Percentiles rank a stretch among this genome's conserved stretches.
These are phyloP conservation scores for Eidolon dupreanum DNA, from an alignment of 2,797 vertebrate genomes.

Conservation along the genomic window DNA sequence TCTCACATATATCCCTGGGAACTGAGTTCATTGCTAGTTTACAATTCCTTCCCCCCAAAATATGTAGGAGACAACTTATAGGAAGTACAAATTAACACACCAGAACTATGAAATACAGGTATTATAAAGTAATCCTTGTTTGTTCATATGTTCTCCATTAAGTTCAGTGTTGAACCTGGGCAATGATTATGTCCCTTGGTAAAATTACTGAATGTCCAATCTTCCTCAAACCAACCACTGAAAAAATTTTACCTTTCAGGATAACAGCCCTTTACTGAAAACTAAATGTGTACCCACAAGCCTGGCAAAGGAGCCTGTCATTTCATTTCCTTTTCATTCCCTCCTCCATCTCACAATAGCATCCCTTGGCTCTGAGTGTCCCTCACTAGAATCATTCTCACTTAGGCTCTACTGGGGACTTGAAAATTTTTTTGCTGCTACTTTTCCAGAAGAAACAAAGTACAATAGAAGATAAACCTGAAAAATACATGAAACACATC, in stretches of 20 bases:
- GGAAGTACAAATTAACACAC: neutral
- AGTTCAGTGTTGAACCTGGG: neutral
- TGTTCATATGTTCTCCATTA: neutral
- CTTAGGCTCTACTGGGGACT: neutral
- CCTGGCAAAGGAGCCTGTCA: neutral
- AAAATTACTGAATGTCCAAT: neutral
- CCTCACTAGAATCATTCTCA: neutral
- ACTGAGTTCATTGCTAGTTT: neutral
- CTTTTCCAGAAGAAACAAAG: neutral
- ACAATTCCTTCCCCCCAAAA: neutral
- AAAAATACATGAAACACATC: neutral
- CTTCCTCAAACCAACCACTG: neutral
- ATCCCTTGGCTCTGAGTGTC: neutral
- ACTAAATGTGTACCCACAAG: neutral
- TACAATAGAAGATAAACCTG: neutral
- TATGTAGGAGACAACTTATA: neutral
- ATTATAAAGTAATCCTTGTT: neutral
- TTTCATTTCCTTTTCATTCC: neutral
- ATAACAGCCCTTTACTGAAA: neutral
- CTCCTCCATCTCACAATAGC: neutral
- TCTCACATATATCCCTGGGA: neutral
- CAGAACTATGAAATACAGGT: neutral
- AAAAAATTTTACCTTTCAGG: neutral
- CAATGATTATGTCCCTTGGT: neutral
- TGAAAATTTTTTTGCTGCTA: neutral